Conservation (phyloP, 2,888 invertebrate species). For the Acanthosepion pharaonis region DNA sequence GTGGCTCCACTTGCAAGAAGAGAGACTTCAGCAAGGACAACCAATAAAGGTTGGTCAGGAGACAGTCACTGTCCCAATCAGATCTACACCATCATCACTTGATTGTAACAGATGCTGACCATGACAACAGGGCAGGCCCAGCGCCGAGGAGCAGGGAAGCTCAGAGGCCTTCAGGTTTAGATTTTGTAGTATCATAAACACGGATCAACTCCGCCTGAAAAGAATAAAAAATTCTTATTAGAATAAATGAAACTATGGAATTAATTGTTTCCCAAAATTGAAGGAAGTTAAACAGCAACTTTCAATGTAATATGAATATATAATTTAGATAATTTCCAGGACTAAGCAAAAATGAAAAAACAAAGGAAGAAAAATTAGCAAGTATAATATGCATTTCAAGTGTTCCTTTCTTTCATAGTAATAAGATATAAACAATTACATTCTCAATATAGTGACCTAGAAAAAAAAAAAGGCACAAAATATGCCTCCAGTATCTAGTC, state of each 20-base stretch:
- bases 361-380: too few species aligned
- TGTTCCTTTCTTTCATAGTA: too few species aligned
- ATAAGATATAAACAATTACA: too few species aligned
- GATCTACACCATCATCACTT: slow-evolving; percentile 7
- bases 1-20: slow-evolving; percentile 22
- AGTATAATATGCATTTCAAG: too few species aligned
- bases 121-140: slow-evolving; percentile 25
- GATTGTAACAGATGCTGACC: slow-evolving; percentile 33
- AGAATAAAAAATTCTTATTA: neutral
- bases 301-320: neutral
- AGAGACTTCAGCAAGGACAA: neutral
- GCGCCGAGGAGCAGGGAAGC: slow-evolving; percentile 24
- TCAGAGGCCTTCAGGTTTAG: slow-evolving; percentile 73
- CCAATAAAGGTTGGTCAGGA: neutral
- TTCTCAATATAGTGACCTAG: too few species aligned
- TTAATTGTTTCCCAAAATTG: neutral
- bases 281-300: neutral
- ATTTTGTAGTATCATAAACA: slow-evolving; percentile 90
- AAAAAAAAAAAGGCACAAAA: too few species aligned
- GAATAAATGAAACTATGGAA: neutral
- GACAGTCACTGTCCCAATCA: neutral
- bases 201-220: slow-evolving; percentile 92
- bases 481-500: too few species aligned
- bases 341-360: too few species aligned
- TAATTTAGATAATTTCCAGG: neutral